These are phyloP conservation scores for Sphaeridia pumilis DNA, from an alignment of 2,888 invertebrate genomes.

Conservation along the genomic window DNA sequence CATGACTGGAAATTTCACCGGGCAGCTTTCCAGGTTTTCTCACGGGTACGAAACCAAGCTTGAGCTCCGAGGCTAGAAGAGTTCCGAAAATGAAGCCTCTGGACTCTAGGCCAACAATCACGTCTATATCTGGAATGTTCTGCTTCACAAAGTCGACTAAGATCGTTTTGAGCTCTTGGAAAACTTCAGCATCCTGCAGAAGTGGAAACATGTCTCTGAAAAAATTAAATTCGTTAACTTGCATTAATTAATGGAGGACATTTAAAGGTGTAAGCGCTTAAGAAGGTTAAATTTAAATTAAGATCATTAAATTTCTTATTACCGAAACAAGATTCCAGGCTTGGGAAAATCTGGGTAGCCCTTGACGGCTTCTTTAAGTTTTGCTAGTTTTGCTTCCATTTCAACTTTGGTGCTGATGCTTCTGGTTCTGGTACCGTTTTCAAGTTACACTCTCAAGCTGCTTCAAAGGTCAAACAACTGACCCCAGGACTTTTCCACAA, in stretches of 20 bases:
- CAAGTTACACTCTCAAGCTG: too few relatives aligned
- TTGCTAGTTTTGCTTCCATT: slow-evolving; percentile 28
- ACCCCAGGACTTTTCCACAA: too few relatives aligned
- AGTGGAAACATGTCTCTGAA: slow-evolving; percentile 86
- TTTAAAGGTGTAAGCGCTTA: too few relatives aligned
- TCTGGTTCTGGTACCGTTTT: too few relatives aligned
- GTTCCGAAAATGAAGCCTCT: slow-evolving; percentile 91
- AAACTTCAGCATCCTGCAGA: slow-evolving; percentile 57
- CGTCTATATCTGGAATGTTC: slow-evolving; percentile 53
- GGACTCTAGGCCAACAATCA: slow-evolving; percentile 78
- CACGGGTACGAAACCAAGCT: slow-evolving; percentile 76
- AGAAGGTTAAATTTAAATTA: too few relatives aligned
- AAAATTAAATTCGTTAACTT: slow-evolving; percentile 25
- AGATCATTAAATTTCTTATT: too few relatives aligned
- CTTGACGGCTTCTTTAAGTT: slow-evolving; percentile 53
- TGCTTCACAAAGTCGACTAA: slow-evolving; percentile 53
- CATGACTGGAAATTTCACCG: slow-evolving; percentile 57
- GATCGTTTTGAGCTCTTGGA: slow-evolving; percentile 57
- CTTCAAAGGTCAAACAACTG: too few relatives aligned
- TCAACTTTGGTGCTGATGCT: background rate
- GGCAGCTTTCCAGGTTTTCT: slow-evolving; percentile 94
- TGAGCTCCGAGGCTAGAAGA: slow-evolving; percentile 63
- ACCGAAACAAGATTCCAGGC: slow-evolving; percentile 73
- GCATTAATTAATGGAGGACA: too few relatives aligned
- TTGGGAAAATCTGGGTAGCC: slow-evolving; percentile 75